Conservation (phyloP, 2,888 invertebrate species). For the Lasiommata megera region DNA sequence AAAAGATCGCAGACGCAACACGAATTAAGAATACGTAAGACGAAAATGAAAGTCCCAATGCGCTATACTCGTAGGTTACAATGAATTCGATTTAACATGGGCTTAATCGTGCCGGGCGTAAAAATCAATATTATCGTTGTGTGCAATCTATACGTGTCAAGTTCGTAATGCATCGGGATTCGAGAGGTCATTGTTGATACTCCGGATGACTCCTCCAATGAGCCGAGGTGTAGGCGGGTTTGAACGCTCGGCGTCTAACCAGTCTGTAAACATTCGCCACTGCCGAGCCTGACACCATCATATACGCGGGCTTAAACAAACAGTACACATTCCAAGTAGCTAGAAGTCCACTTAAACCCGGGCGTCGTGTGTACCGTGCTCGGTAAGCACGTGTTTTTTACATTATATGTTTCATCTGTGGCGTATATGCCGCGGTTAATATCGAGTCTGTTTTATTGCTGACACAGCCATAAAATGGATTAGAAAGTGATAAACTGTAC, state of each 20-base stretch:
- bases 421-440: conserved; percentile 4
- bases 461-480: conserved; percentile 14
- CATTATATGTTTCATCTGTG: conserved; percentile 11
- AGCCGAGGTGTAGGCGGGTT: conserved; percentile 53
- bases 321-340: conserved; percentile 58
- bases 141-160: conserved; percentile 49
- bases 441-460: conserved; percentile 12
- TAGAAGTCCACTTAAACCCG: conserved; percentile 47
- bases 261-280: conserved; percentile 73
- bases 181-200: conserved; percentile 60
- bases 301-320: conserved; percentile 44
- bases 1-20: no score
- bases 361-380: conserved; percentile 53
- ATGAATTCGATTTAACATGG: conserved; percentile 11
- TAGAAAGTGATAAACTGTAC: conserved; percentile 21
- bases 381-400: conserved; percentile 36
- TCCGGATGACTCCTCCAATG: conserved; percentile 54
- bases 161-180: conserved; percentile 41
- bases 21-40: no score
- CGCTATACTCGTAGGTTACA: no score
- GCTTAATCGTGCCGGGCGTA: conserved; percentile 14
- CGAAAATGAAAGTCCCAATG: no score
- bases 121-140: conserved; percentile 42
- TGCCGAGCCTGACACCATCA: conserved; percentile 47
- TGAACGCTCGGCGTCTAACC: conserved; percentile 61